phyloP scores from a whole-genome alignment of 37 sponge, comb jelly and placozoan species.

The Axinella damicornis region DNA sequence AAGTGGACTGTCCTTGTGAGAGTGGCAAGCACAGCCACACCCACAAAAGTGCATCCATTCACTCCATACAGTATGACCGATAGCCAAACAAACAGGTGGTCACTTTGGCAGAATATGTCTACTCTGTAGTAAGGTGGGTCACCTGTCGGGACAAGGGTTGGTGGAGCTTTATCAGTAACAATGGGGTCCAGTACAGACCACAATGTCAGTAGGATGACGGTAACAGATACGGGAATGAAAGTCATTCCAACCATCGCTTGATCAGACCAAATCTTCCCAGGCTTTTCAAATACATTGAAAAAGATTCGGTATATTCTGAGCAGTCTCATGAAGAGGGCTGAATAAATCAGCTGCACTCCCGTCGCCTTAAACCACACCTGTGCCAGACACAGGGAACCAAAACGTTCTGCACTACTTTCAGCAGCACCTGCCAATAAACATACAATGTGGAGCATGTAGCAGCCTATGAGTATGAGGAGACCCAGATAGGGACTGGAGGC shows the following conservation, averaged over 20 bases:
- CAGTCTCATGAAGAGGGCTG: slow-evolving; percentile 30
- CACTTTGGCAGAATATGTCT: background rate
- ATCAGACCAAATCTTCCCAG: slow-evolving; percentile 39
- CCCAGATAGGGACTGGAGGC: slow-evolving; percentile 51
- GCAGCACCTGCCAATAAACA: background rate
- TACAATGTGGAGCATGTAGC: slow-evolving; percentile 27
- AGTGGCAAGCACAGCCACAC: too few relatives aligned
- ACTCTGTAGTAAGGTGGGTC: slow-evolving; percentile 8
- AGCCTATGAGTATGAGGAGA: slow-evolving; percentile 33
- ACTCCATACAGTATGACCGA: too few relatives aligned
- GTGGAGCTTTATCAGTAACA: background rate
- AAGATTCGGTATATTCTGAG: slow-evolving; percentile 35
- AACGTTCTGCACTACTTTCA: background rate
- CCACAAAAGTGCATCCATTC: too few relatives aligned
- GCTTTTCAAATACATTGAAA: background rate
- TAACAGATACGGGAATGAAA: background rate
- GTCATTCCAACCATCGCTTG: background rate
- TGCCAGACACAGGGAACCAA: slow-evolving; percentile 2
- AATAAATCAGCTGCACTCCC: slow-evolving; percentile 34
- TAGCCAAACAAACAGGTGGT: too few relatives aligned
- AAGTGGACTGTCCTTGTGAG: too few relatives aligned
- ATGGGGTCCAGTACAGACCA: slow-evolving; percentile 29
- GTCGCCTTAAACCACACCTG: slow-evolving; percentile 19
- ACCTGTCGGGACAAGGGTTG: background rate
- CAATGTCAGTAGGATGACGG: slow-evolving; percentile 4